Conservation (phyloP, 1,140 invertebrate species). For the Mizuhopecten yessoensis region DNA sequence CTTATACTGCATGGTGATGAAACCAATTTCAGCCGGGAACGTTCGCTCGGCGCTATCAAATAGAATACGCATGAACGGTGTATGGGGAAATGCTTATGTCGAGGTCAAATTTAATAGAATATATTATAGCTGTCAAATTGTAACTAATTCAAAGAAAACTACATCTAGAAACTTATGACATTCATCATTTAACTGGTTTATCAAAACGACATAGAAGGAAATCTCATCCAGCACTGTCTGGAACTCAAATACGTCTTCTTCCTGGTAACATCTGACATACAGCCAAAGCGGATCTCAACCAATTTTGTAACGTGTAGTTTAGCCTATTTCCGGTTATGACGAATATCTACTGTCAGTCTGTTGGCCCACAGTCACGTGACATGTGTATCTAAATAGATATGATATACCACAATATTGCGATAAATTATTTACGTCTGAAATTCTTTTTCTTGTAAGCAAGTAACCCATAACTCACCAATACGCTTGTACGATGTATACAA, state of each 20-base stretch:
- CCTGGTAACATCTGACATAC: neutral
- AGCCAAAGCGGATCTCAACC: neutral
- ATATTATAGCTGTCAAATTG: neutral
- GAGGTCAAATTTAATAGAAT: neutral
- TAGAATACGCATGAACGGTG: neutral
- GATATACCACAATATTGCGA: neutral
- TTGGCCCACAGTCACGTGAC: neutral
- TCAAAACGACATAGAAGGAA: neutral
- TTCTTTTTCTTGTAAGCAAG: neutral
- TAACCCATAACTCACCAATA: neutral
- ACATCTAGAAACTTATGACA: neutral
- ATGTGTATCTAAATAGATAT: neutral
- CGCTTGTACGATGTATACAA: neutral
- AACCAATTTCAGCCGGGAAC: neutral
- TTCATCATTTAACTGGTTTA: neutral
- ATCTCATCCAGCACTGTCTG: neutral
- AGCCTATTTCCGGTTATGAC: neutral
- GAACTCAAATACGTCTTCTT: neutral
- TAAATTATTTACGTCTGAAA: constrained; percentile 40
- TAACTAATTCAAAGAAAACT: neutral
- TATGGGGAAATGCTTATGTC: neutral
- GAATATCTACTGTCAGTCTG: neutral
- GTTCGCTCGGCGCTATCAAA: neutral
- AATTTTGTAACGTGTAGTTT: neutral
- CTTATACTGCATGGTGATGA: neutral